A percentile compares a stretch with the other conserved stretches of the same genome.
These are phyloP conservation scores for Lepidocyrtoides sp. DNA, from an alignment of 2,888 invertebrate genomes.

Conservation along the genomic window DNA sequence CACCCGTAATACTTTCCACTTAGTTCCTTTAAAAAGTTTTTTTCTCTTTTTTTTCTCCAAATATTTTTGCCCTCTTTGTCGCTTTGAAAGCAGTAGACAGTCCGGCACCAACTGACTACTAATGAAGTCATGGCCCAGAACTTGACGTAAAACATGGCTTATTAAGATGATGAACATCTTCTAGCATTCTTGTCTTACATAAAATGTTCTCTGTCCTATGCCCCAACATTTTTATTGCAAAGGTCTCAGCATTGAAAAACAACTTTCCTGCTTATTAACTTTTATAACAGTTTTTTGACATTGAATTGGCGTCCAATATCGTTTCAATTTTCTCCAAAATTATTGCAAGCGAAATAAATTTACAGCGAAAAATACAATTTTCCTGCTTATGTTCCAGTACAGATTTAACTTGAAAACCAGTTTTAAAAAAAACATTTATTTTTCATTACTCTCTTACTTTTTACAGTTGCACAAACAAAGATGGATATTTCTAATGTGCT, in stretches of 20 bases:
- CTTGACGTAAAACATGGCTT: background rate
- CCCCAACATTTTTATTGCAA: background rate
- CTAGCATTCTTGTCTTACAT: background rate
- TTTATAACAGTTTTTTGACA: no score
- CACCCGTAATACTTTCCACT: constrained; percentile 17
- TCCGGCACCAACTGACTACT: constrained; percentile 55
- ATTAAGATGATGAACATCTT: background rate
- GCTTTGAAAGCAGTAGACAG: constrained; percentile 46
- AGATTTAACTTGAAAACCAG: background rate
- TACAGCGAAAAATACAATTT: background rate
- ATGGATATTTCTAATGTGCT: no score
- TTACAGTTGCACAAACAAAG: no score
- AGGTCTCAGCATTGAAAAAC: no score
- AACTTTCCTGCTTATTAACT: no score
- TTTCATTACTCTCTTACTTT: background rate
- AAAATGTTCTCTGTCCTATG: background rate
- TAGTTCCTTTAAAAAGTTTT: constrained; percentile 13
- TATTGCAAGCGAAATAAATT: background rate
- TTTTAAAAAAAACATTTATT: background rate
- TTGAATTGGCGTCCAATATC: background rate
- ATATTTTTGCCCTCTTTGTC: constrained; percentile 6
- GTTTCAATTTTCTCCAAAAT: background rate
- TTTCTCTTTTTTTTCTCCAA: background rate
- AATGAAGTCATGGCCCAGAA: constrained; percentile 46
- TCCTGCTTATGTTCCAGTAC: no score